Base-by-base conservation (phyloP, 2,113 vertebrate species). In the Odocoileus hemionus region DNA sequence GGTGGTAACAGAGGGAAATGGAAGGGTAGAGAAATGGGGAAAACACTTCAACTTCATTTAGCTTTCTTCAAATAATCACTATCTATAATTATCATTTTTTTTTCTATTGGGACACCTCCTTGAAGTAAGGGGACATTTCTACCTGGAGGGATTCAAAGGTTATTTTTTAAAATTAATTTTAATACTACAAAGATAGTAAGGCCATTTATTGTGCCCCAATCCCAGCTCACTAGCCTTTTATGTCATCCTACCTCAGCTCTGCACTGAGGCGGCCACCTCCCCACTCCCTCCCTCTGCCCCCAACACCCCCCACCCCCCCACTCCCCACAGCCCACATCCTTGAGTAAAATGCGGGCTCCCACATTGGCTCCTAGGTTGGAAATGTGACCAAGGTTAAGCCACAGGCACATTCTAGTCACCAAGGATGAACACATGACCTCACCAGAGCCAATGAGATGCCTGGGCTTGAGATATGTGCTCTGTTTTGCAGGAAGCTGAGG, bases 61-160 rank as follows among this genome's bases (percentile, higher is more conserved):
- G 76, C n/a, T 92, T 30, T 85, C 74, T 60, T 94, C 47, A 54
- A 89, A 88, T 13, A 43, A 85, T 25, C 13, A n/a, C 15, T 61
- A 78, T 58, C 19, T 30, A 30, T 45, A 61, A 57, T 30, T n/a
- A 2, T 4, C 33, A 0, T 4, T 36, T 11, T 7, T 89, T 84
- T 52, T 45, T 26, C 13, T 50, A 47, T 0, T 33, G 15, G 55
- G 28, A 58, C 21, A 84, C 28, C 30, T 92, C 67, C 58, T 91
- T 82, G n/a, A 94, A 15, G 28, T 17, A 17, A 4, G 47, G 28
- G 11, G 12, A 91, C 26, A 70, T 28, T 95, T 82, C 58, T 52
- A 79, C n/a, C 21, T 12, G 1, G 17, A 9, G 43, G 7, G 23
- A 33, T 47, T 50, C n/a, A 74, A 25, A 82, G 2, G 15, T 16